Conservation (phyloP, 2,113 vertebrate species). For the Peucedramus taeniatus region DNA sequence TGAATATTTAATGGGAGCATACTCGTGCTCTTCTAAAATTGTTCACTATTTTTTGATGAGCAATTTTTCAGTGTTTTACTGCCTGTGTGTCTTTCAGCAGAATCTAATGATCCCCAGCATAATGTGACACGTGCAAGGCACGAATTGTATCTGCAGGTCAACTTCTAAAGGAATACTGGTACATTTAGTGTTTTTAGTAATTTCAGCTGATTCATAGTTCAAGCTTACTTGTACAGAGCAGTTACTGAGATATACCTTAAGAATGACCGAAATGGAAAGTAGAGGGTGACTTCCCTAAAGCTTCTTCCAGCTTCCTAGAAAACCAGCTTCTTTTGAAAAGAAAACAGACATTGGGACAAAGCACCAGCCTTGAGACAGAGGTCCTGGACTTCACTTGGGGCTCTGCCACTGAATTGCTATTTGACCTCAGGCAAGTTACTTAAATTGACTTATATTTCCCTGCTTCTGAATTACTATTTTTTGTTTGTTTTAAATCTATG, state of each 20-base stretch:
- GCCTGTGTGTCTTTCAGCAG: not conserved
- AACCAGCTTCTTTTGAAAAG: not conserved
- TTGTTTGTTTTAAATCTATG: not conserved
- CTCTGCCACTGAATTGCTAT: not conserved
- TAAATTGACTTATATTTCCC: not conserved
- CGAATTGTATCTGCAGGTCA: not conserved
- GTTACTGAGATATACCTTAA: not conserved
- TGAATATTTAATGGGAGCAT: slow-evolving; percentile 48
- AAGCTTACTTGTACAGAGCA: not conserved
- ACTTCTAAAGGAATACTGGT: not conserved
- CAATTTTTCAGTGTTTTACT: not conserved
- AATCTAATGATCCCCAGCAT: not conserved
- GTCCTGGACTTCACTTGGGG: not conserved
- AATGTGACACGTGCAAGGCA: not conserved
- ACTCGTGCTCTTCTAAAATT: not conserved
- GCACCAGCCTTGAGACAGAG: not conserved
- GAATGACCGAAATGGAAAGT: not conserved
- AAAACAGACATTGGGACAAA: not conserved
- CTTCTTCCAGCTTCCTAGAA: not conserved
- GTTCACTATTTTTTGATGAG: not conserved
- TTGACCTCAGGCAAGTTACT: not conserved
- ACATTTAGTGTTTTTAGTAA: not conserved
- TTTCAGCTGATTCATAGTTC: not conserved
- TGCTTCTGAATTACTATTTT: not conserved
- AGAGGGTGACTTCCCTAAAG: not conserved